These are phyloP conservation scores for Sialia sialis DNA, from an alignment of 2,113 vertebrate species.

Conservation along the genomic window DNA sequence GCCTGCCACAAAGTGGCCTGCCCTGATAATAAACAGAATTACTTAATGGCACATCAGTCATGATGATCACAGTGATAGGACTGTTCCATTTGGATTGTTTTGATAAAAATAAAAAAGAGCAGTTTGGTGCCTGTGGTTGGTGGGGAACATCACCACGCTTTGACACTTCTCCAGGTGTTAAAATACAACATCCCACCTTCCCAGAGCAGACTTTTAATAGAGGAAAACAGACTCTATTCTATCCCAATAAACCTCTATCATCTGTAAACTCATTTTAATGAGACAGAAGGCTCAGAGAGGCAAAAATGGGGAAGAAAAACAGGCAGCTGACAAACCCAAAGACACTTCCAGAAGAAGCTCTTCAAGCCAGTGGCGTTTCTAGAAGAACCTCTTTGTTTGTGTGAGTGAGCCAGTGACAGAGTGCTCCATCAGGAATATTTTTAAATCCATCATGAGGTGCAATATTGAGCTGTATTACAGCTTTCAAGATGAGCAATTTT, in stretches of 20 bases:
- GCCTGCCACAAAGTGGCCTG: conserved; percentile 58
- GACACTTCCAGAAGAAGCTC: neutral
- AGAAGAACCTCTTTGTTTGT: neutral
- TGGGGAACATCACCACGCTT: accelerated
- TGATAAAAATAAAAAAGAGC: neutral
- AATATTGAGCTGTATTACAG: neutral
- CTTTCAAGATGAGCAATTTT: neutral
- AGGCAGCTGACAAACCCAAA: neutral
- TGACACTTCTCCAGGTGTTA: neutral
- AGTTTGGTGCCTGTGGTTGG: neutral
- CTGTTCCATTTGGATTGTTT: neutral
- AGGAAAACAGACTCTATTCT: neutral
- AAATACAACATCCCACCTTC: neutral
- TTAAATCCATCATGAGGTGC: neutral
- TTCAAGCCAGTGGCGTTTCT: neutral
- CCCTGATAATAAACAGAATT: conserved; percentile 68
- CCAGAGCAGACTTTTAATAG: neutral
- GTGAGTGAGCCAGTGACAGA: neutral
- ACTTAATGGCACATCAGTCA: conserved; percentile 62
- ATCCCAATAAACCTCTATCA: neutral
- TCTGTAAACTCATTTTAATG: neutral
- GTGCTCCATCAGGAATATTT: neutral
- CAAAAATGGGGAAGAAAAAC: neutral
- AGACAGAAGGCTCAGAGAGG: neutral
- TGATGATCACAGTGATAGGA: conserved; percentile 34